Evolutionary conservation across 2,113 vertebrate species (phyloP).

Genomic region (Carassius auratus): DNA sequence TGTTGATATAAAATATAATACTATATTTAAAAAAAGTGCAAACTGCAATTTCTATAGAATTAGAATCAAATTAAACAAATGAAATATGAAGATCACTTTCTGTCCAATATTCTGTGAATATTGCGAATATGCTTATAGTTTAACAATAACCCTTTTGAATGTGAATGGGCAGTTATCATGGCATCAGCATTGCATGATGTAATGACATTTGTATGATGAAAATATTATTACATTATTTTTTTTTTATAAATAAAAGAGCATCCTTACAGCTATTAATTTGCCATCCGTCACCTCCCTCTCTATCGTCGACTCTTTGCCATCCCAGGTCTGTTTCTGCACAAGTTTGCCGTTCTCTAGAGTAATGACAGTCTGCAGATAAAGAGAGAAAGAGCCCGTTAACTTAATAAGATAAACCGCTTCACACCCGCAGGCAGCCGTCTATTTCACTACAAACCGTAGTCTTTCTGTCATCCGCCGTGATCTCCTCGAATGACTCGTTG

Average conservation of each 20-base stretch:
- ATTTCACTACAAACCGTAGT: slow-evolving; percentile 79
- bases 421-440: not conserved
- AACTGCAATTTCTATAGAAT: not conserved
- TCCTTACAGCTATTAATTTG: slow-evolving; percentile 88
- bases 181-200: not conserved
- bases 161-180: not conserved
- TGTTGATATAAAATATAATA: not conserved
- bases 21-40: not conserved
- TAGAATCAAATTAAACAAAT: not conserved
- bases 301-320: slow-evolving; percentile 89
- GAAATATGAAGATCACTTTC: too few species aligned
- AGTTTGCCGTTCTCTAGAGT: slow-evolving; percentile 82
- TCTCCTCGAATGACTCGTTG: slow-evolving; percentile 90
- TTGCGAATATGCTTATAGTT: not conserved
- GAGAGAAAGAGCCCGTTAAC: slow-evolving; percentile 41
- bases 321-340: slow-evolving; percentile 92
- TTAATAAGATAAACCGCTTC: not conserved
- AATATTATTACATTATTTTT: not conserved
- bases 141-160: not conserved
- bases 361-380: slow-evolving; percentile 80
- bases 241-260: not conserved
- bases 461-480: slow-evolving; percentile 90
- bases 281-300: slow-evolving; percentile 87
- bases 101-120: not conserved
- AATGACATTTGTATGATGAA: not conserved